Base-by-base conservation (phyloP, 2,113 vertebrate species). In the Geococcyx californianus region DNA sequence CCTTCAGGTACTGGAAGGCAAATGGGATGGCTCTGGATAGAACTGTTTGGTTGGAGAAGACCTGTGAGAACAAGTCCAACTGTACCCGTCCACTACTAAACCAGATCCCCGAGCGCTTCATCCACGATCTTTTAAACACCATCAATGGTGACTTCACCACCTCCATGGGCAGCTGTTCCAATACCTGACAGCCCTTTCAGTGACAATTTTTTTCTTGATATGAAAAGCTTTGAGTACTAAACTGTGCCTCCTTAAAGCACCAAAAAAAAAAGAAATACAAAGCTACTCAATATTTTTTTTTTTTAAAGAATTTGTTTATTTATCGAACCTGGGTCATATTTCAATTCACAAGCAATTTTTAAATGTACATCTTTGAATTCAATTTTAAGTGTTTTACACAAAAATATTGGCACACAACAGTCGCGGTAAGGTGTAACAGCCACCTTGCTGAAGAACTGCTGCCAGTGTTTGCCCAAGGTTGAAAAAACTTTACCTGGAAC, bases 281-380 rank as follows among this genome's bases (percentile, higher is more conserved):
- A 78, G 25, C 51, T 33, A 11, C 9, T 33, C 26, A 26, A 9
- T 6, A 28, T 29, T 16, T 55, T 49, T 82, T 97, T 97, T 98
- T 98, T 98, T 97, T 98, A 98, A 98, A 99, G 98, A 99, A 99
- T 98, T 97, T 98, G 97, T 99, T 99, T 98, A 98, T 98, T 98
- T 99, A 98, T 98, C 98, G 98, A 99, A 99, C 97, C 97, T 98
- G 98, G 98, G 97, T 98, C 97, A 97, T 98, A 98, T 98, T 98
- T 97, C 97, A 97, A 98, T 97, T 98, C 96, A 98, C 97, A 97
- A 98, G 97, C 98, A 97, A 97, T 98, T 97, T 94, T 98, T 97
- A 97, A 98, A 98, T 98, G 97, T 98, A 98, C 98, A 99, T 97
- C 98, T 98, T 97, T 97, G 98, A 98, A 98, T 97, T 98, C 91